Evolutionary conservation across 2,113 vertebrate genomes (phyloP).

Genomic region (Pavo muticus): DNA sequence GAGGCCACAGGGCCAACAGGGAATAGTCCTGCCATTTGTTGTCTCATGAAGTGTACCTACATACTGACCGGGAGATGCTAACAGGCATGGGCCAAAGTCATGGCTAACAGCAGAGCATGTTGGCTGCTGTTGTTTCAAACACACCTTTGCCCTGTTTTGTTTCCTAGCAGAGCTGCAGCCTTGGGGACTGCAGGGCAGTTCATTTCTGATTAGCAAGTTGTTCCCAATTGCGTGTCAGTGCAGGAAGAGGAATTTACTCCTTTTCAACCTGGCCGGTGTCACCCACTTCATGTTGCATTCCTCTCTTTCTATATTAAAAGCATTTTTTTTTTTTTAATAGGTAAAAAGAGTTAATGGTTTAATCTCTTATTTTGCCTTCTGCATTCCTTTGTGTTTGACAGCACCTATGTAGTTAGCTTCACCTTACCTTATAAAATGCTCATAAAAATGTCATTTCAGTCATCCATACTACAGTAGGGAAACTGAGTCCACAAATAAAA

Average conservation of each 20-base stretch:
- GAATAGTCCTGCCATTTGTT: not conserved
- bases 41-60: not conserved
- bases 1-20: accelerated
- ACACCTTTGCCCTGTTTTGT: not conserved
- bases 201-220: not conserved
- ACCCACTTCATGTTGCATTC: not conserved
- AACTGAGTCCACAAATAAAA: not conserved
- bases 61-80: not conserved
- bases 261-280: not conserved
- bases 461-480: not conserved
- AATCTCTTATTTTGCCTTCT: not conserved
- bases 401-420: not conserved
- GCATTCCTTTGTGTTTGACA: not conserved
- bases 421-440: not conserved
- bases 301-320: not conserved
- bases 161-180: not conserved
- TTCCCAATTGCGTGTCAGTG: not conserved
- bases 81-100: not conserved
- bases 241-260: not conserved
- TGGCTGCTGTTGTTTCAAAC: not conserved
- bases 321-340: not conserved
- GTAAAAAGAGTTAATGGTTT: not conserved
- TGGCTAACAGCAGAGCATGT: not conserved
- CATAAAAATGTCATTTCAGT: not conserved
- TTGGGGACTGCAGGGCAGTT: not conserved